Conservation (phyloP, 2,888 invertebrate species). For the Lepetodrilus schrolli region DNA sequence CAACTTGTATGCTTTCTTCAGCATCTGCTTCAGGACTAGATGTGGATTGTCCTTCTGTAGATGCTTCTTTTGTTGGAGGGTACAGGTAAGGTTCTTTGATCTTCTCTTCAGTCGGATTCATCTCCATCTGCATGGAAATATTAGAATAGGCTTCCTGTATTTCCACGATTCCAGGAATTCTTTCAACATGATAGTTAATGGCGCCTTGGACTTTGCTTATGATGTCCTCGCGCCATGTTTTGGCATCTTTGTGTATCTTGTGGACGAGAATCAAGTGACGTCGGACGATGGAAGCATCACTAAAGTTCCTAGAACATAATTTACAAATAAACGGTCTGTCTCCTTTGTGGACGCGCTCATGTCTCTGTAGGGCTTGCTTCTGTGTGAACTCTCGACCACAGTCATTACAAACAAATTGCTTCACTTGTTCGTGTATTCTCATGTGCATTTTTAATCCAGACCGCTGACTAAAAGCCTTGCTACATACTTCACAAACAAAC, state of each 20-base stretch:
- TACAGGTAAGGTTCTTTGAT: neutral
- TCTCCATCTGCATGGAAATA: neutral
- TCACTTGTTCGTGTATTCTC: conserved; percentile 73
- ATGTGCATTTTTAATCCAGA: conserved; percentile 74
- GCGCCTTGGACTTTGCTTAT: conserved; percentile 39
- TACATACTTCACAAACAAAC: conserved; percentile 73
- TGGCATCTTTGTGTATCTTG: conserved; percentile 59
- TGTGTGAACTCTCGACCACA: conserved; percentile 76
- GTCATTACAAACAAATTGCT: conserved; percentile 70
- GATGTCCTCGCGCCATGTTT: conserved; percentile 61
- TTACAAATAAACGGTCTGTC: conserved; percentile 74
- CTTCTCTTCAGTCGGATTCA: neutral
- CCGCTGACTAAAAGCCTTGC: conserved; percentile 72
- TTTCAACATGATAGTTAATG: conserved; percentile 41
- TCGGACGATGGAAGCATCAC: conserved; percentile 60
- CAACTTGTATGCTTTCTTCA: too few species aligned
- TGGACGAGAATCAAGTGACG: conserved; percentile 63
- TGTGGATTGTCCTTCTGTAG: too few species aligned
- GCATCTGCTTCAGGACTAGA: neutral
- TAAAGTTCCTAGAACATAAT: conserved; percentile 73
- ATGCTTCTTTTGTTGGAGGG: too few species aligned
- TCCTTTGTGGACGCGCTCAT: conserved; percentile 75
- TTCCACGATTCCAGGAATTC: conserved; percentile 26
- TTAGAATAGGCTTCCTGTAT: conserved; percentile 1
- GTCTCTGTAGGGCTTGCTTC: conserved; percentile 75